Evolutionary conservation across 2,797 vertebrate species (phyloP).

Genomic region (Labroides dimidiatus): DNA sequence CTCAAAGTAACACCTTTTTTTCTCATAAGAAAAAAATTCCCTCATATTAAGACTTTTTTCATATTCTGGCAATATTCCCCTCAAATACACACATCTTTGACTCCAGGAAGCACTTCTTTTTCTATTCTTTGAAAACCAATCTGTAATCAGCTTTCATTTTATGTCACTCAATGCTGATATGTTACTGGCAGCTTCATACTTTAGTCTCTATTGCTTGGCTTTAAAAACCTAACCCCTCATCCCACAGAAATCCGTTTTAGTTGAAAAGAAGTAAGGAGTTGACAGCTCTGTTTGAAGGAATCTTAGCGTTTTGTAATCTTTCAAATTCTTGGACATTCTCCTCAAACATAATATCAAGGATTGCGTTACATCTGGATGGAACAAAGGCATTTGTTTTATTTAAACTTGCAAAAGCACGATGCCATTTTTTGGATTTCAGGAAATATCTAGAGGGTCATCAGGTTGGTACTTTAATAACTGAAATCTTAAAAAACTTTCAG

Average conservation of each 20-base stretch:
- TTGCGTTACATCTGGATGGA: neutral
- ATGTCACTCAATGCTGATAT: neutral
- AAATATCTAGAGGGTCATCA: neutral
- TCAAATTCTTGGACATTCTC: neutral
- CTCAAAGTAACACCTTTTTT: too few species aligned
- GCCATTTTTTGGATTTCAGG: too few species aligned
- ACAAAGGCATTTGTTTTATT: neutral
- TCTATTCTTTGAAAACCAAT: neutral
- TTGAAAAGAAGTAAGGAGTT: neutral
- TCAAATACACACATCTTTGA: too few species aligned
- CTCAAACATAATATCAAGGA: neutral
- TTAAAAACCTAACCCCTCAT: neutral
- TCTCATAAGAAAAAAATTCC: too few species aligned
- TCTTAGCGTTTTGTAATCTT: neutral
- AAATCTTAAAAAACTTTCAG: neutral
- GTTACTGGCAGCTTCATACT: neutral
- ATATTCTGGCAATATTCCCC: too few species aligned
- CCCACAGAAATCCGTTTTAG: neutral
- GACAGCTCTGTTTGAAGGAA: neutral
- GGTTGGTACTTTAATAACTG: neutral
- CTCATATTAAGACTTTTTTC: too few species aligned
- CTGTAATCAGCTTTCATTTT: too few species aligned
- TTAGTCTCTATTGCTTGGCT: neutral
- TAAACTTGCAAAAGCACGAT: neutral
- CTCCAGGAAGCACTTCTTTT: neutral